These are phyloP conservation scores for Pandemis cinnamomeana DNA, from an alignment of 2,888 invertebrate species.

Conservation along the genomic window DNA sequence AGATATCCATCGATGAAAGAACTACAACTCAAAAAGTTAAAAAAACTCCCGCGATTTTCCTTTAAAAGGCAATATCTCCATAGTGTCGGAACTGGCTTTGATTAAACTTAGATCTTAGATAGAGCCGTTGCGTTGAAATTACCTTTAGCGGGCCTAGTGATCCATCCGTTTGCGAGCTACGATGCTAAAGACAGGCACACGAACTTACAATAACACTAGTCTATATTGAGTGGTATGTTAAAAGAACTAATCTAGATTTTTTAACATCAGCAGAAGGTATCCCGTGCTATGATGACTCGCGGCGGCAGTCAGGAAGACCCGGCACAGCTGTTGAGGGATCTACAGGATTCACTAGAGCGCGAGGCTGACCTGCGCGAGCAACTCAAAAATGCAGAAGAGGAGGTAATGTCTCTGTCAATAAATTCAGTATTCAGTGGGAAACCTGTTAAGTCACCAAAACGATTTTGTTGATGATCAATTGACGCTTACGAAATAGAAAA, in stretches of 20 bases:
- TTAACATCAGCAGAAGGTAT: conserved; percentile 83
- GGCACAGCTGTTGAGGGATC: conserved; percentile 91
- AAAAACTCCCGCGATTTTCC: no score
- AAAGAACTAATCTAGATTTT: neutral
- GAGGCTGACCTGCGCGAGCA: conserved; percentile 98
- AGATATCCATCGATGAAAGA: no score
- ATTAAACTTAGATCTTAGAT: no score
- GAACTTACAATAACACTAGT: no score
- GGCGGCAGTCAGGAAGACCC: conserved; percentile 93
- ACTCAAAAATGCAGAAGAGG: conserved; percentile 95
- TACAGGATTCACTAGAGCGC: conserved; percentile 96
- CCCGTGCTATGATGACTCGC: conserved; percentile 89
- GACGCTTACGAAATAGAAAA: neutral
- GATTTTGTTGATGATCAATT: neutral
- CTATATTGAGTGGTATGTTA: no score
- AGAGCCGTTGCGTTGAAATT: no score
- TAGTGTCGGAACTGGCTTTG: no score
- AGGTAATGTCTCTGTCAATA: conserved; percentile 82
- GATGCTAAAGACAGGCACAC: no score
- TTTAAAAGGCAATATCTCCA: no score
- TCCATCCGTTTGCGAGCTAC: no score
- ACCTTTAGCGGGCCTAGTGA: no score
- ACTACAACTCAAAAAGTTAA: no score
- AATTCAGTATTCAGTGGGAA: neutral
- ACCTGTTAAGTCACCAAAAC: neutral